Evolutionary conservation across 2,797 vertebrate species (phyloP).

Genomic region (Pseudochirops corinnae): DNA sequence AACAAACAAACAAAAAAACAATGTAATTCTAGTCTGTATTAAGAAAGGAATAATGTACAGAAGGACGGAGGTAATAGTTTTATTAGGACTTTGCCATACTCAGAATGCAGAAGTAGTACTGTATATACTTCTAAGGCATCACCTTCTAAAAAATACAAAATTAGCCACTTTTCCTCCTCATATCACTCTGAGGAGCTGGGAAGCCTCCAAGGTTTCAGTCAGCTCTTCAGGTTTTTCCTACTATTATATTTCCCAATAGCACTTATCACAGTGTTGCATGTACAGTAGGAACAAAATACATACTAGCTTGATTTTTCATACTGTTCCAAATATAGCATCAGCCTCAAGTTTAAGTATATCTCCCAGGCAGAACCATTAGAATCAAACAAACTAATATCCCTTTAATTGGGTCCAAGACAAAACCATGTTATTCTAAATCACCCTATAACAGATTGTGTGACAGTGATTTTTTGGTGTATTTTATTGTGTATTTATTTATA

Average conservation of each 20-base stretch:
- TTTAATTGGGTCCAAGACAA: background rate
- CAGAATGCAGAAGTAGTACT: background rate
- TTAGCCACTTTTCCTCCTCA: background rate
- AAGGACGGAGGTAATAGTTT: background rate
- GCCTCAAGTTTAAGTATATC: background rate
- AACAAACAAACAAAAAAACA: background rate
- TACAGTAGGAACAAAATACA: background rate
- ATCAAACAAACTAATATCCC: background rate
- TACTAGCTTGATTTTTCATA: background rate
- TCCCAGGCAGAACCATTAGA: background rate
- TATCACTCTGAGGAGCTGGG: background rate
- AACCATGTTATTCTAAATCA: background rate
- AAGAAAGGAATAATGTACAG: background rate
- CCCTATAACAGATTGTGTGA: background rate
- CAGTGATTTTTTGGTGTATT: background rate
- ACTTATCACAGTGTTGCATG: background rate
- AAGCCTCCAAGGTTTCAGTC: background rate
- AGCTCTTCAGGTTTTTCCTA: background rate
- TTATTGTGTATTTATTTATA: background rate
- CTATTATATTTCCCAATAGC: background rate
- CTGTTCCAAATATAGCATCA: background rate
- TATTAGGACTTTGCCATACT: background rate
- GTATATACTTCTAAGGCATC: background rate
- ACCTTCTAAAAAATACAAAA: background rate
- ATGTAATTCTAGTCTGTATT: background rate